Evolutionary conservation across 2,888 invertebrate genomes (phyloP).

Genomic region (Acanthacorydalis orientalis): DNA sequence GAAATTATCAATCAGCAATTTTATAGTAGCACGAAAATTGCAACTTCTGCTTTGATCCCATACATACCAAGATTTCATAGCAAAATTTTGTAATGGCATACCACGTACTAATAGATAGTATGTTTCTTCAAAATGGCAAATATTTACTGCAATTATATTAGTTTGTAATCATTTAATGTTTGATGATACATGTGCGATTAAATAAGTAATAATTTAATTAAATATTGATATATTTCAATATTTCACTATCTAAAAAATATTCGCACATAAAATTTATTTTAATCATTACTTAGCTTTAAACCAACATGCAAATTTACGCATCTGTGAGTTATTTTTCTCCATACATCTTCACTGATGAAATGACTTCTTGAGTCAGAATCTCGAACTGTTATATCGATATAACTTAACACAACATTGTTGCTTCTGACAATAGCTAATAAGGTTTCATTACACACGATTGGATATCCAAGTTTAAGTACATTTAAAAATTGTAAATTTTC

Average conservation of each 20-base stretch:
- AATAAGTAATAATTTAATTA: constrained; percentile 12
- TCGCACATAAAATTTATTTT: constrained; percentile 11
- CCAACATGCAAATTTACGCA: constrained; percentile 27
- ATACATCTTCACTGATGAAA: constrained; percentile 23
- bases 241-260: not conserved
- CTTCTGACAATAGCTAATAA: constrained; percentile 25
- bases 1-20: constrained; percentile 24
- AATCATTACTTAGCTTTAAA: constrained; percentile 13
- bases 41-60: constrained; percentile 30
- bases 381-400: constrained; percentile 25
- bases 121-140: constrained; percentile 29
- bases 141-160: constrained; percentile 19
- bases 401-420: constrained; percentile 19
- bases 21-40: constrained; percentile 26
- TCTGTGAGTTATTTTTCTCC: constrained; percentile 23
- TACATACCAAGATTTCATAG: constrained; percentile 26
- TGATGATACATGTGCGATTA: no score
- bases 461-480: constrained; percentile 28
- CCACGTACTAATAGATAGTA: constrained; percentile 26
- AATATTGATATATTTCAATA: constrained; percentile 1
- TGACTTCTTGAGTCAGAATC: constrained; percentile 26
- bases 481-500: constrained; percentile 23
- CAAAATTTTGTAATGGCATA: constrained; percentile 27
- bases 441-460: constrained; percentile 25
- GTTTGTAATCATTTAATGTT: not conserved